These are phyloP conservation scores for Sweltsa coloradensis DNA, from an alignment of 1,140 invertebrate species.

Conservation along the genomic window DNA sequence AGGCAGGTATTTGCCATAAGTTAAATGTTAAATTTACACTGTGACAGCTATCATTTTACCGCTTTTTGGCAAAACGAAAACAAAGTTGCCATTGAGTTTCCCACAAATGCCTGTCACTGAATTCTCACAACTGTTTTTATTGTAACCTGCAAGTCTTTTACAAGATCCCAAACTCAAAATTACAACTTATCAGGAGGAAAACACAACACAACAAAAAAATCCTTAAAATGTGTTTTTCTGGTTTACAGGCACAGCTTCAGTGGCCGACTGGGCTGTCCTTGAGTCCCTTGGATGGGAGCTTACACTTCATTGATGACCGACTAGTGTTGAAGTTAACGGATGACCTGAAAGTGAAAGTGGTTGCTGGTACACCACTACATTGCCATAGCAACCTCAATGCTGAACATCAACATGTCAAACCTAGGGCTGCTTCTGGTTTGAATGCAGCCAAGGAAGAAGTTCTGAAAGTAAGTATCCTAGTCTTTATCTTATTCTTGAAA, in stretches of 20 bases:
- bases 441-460: background rate
- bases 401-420: conserved; percentile 1
- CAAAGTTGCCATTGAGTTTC: no score
- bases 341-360: conserved; percentile 79
- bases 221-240: conserved; percentile 13
- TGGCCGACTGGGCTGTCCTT: conserved; percentile 91
- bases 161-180: no score
- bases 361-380: conserved; percentile 83
- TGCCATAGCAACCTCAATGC: conserved; percentile 36
- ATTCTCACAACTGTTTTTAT: no score
- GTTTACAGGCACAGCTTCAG: conserved; percentile 67
- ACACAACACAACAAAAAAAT: no score
- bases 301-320: conserved; percentile 92
- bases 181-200: no score
- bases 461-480: background rate
- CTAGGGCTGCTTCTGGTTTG: background rate
- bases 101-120: no score
- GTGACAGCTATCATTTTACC: no score
- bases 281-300: conserved; percentile 82
- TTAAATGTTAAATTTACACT: no score
- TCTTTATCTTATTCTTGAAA: background rate
- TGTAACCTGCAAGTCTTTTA: no score
- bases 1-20: no score
- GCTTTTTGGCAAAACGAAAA: no score
- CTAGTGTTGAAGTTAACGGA: conserved; percentile 83